Percentiles rank a stretch among this genome's conserved stretches.
Evolutionary conservation across 1,140 invertebrate genomes (phyloP).

Genomic region (Chrysoperla carnea): DNA sequence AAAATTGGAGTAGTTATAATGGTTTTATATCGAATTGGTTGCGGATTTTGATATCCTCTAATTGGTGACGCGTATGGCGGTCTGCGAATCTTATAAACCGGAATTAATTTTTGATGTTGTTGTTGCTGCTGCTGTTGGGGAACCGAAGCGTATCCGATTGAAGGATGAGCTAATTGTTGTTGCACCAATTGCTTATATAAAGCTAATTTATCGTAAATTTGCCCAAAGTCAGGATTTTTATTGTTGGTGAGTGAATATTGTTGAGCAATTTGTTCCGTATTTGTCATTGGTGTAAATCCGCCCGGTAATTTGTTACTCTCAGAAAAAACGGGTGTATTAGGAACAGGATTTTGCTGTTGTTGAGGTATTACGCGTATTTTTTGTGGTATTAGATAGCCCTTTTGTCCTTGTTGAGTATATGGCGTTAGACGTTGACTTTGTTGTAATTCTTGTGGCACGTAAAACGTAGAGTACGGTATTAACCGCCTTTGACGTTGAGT

Average conservation of each 20-base stretch:
- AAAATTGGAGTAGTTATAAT: too few relatives aligned
- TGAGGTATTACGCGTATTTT: background rate
- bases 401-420: conserved; percentile 5
- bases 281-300: conserved; percentile 14
- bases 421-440: conserved; percentile 5
- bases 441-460: conserved; percentile 16
- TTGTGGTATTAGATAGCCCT: conserved; percentile 1
- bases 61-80: too few relatives aligned
- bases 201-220: too few relatives aligned
- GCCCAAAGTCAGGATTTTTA: too few relatives aligned
- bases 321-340: conserved; percentile 14
- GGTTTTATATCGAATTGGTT: too few relatives aligned
- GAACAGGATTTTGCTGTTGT: conserved; percentile 2
- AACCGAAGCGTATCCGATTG: too few relatives aligned
- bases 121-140: too few relatives aligned
- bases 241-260: conserved; percentile 1
- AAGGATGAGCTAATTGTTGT: too few relatives aligned
- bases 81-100: too few relatives aligned
- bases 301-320: conserved; percentile 20
- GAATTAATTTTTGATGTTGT: too few relatives aligned
- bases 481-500: conserved; percentile 45
- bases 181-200: too few relatives aligned
- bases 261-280: conserved; percentile 1
- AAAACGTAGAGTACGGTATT: conserved; percentile 67
- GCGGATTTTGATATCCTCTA: too few relatives aligned